These are phyloP conservation scores for Cerceris rybyensis DNA, from an alignment of 2,888 invertebrate species.

Conservation along the genomic window DNA sequence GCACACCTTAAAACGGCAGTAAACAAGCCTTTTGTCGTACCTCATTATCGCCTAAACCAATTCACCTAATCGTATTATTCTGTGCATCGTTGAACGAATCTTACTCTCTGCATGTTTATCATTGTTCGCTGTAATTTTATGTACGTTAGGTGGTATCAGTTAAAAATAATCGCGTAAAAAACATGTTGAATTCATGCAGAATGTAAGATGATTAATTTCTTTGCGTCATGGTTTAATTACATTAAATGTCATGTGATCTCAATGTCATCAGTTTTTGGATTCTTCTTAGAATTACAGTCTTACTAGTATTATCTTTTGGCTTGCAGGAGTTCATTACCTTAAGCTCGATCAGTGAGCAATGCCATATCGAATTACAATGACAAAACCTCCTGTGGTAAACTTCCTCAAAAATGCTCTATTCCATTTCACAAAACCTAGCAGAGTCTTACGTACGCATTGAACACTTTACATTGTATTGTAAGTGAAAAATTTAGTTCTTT, in stretches of 20 bases:
- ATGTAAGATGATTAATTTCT: conserved; percentile 34
- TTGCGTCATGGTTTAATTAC: conserved; percentile 31
- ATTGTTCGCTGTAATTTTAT: conserved; percentile 43
- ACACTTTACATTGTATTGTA: conserved; percentile 72
- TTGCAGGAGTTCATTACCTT: conserved; percentile 65
- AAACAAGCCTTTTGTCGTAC: conserved; percentile 66
- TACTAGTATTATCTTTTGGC: conserved; percentile 66
- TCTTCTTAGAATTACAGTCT: conserved; percentile 71
- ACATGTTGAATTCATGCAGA: conserved; percentile 45
- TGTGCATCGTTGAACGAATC: conserved; percentile 51
- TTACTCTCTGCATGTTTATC: conserved; percentile 59
- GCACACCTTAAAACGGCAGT: conserved; percentile 74
- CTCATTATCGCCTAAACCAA: conserved; percentile 29
- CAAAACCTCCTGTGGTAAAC: conserved; percentile 60
- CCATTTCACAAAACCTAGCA: conserved; percentile 66
- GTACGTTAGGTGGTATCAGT: conserved; percentile 24
- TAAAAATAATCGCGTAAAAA: conserved; percentile 62
- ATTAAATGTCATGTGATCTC: conserved; percentile 38
- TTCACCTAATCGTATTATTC: conserved; percentile 36
- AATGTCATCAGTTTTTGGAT: conserved; percentile 30
- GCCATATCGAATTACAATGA: conserved; percentile 56
- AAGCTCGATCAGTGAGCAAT: conserved; percentile 70
- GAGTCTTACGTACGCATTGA: conserved; percentile 70
- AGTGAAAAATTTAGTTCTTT: conserved; percentile 57
- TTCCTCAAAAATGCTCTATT: conserved; percentile 65